phyloP scores from a whole-genome alignment of 2,888 invertebrate genomes.

The Steinernema scapterisci region DNA sequence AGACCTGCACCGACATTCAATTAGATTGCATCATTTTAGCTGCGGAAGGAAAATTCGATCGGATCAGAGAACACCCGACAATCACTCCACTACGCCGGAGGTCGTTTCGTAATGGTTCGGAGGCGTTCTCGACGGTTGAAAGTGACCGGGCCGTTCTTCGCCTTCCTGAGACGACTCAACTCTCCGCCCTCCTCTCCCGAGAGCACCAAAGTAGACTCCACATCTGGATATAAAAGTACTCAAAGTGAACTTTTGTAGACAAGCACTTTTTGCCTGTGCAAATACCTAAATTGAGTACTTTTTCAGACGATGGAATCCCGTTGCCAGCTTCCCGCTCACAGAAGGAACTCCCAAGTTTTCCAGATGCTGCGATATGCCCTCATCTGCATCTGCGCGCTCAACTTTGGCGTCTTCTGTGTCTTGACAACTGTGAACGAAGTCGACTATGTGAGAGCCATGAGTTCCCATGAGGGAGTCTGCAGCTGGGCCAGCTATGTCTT shows the following conservation, averaged over 20 bases:
- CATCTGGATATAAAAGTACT: not conserved
- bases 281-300: not conserved
- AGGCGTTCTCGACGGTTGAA: not conserved
- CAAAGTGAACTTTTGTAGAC: not conserved
- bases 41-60: not conserved
- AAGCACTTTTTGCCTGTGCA: not conserved
- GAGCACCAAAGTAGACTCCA: not conserved
- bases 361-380: not conserved
- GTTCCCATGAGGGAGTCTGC: not conserved
- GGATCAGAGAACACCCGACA: not conserved
- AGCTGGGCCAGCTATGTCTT: not conserved
- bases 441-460: conserved; percentile 2
- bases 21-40: conserved; percentile 7
- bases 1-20: not conserved
- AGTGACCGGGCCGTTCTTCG: not conserved
- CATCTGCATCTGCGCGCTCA: not conserved
- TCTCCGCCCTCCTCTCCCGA: not conserved
- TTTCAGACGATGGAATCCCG: not conserved
- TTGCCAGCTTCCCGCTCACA: not conserved
- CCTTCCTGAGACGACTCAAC: not conserved
- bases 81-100: not conserved
- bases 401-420: conserved; percentile 19
- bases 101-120: not conserved
- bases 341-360: not conserved
- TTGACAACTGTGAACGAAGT: conserved; percentile 14